phyloP scores from a whole-genome alignment of 92 coral and sea anemone genomes.

The Palythoa grandiflora region DNA sequence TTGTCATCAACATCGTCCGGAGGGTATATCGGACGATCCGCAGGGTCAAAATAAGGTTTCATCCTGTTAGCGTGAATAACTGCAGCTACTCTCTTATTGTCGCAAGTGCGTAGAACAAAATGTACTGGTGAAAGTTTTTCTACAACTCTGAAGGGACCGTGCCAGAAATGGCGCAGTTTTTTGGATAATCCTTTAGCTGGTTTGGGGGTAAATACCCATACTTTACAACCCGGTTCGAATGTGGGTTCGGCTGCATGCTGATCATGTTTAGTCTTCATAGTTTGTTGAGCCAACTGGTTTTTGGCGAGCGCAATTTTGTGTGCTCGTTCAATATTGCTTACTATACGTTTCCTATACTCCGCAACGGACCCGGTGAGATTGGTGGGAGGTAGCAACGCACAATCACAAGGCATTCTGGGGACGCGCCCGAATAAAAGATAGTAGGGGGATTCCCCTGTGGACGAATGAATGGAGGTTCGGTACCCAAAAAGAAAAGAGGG shows the following conservation, averaged over 20 bases:
- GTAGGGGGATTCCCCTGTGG: constrained; percentile 48
- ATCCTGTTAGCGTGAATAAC: constrained; percentile 64
- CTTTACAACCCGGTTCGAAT: constrained; percentile 60
- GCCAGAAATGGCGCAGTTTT: constrained; percentile 61
- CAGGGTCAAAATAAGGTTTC: constrained; percentile 62
- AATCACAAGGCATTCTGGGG: constrained; percentile 21
- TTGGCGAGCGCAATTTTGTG: constrained; percentile 57
- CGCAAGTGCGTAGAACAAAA: constrained; percentile 59
- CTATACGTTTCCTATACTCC: constrained; percentile 71
- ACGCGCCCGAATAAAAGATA: constrained; percentile 10
- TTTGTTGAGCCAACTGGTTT: constrained; percentile 67
- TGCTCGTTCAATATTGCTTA: constrained; percentile 60
- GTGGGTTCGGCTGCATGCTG: constrained; percentile 29
- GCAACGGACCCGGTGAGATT: constrained; percentile 52
- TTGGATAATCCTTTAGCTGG: constrained; percentile 50
- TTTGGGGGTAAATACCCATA: constrained; percentile 70
- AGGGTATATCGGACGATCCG: constrained; percentile 56
- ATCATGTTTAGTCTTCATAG: constrained; percentile 70
- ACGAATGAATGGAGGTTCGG: constrained; percentile 1
- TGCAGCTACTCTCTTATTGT: constrained; percentile 60
- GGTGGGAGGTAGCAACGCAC: constrained; percentile 26
- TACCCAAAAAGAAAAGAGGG: constrained; percentile 55
- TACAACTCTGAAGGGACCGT: constrained; percentile 59
- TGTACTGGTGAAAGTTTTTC: constrained; percentile 42
- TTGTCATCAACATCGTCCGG: constrained; percentile 38